These are phyloP conservation scores for Siderastrea radians DNA, from an alignment of 92 coral and sea anemone genomes.

Conservation along the genomic window DNA sequence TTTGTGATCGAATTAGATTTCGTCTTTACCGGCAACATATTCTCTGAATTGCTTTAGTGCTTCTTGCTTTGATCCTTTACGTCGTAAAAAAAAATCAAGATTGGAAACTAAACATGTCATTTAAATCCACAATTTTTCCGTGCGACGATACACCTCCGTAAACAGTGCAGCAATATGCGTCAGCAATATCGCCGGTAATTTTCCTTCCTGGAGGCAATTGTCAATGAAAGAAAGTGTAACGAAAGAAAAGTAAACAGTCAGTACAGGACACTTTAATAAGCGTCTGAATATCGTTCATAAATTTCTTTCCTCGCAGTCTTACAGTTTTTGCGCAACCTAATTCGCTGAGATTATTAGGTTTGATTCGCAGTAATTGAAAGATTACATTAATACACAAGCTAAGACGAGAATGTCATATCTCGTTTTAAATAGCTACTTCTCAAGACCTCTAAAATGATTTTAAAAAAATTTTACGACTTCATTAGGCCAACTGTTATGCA, in stretches of 20 bases:
- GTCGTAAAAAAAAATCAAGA: no score
- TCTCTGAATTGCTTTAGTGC: no score
- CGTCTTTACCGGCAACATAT: background rate
- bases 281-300: constrained; percentile 2
- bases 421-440: background rate
- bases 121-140: background rate
- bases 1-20: background rate
- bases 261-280: constrained; percentile 3
- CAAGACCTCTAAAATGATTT: background rate
- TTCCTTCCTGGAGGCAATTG: constrained; percentile 2
- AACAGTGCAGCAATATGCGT: background rate
- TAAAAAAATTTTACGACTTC: background rate
- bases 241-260: constrained; percentile 14
- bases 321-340: background rate
- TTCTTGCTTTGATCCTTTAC: no score
- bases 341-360: constrained; percentile 4
- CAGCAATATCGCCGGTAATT: background rate
- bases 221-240: background rate
- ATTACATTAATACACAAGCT: background rate
- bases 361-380: constrained; percentile 3
- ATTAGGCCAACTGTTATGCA: background rate
- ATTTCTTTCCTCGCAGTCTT: background rate
- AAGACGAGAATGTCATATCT: background rate
- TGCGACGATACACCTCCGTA: background rate
- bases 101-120: background rate